phyloP scores from a whole-genome alignment of 2,888 invertebrate species.

The Gandaritis pyraliata region DNA sequence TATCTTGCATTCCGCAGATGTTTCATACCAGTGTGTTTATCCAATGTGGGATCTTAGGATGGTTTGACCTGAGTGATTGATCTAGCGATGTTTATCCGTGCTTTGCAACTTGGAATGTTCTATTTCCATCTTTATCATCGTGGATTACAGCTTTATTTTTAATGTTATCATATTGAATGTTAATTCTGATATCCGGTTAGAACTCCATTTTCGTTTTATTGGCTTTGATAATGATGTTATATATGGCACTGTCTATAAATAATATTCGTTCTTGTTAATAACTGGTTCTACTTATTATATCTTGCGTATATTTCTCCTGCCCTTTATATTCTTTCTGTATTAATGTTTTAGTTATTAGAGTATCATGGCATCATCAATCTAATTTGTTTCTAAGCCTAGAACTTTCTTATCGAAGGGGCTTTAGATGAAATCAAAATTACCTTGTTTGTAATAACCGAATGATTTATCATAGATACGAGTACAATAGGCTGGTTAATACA shows the following conservation, averaged over 20 bases:
- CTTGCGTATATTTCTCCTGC: too few species aligned
- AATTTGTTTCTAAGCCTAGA: neutral
- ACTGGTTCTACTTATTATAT: too few species aligned
- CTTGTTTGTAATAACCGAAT: conserved; percentile 27
- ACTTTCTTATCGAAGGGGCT: conserved; percentile 6
- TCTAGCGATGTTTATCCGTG: conserved; percentile 1
- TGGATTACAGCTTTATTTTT: too few species aligned
- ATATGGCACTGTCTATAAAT: neutral
- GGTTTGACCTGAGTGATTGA: conserved; percentile 16
- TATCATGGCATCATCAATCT: too few species aligned
- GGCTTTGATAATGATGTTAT: neutral
- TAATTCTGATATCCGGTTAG: neutral
- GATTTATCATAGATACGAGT: conserved; percentile 33
- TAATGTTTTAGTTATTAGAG: too few species aligned
- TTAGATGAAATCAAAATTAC: conserved; percentile 36
- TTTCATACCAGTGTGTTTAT: conserved; percentile 21
- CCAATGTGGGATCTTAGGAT: conserved; percentile 23
- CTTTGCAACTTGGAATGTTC: conserved; percentile 16
- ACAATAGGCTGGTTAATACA: conserved; percentile 32
- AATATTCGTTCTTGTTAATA: too few species aligned
- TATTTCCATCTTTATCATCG: neutral
- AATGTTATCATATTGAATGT: neutral
- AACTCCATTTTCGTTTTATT: neutral
- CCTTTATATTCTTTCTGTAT: too few species aligned
- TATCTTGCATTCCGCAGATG: conserved; percentile 23